A percentile compares a stretch with the other conserved stretches of the same genome.
phyloP scores from a whole-genome alignment of 2,888 invertebrate species.

The Acanthoscelides obtectus region DNA sequence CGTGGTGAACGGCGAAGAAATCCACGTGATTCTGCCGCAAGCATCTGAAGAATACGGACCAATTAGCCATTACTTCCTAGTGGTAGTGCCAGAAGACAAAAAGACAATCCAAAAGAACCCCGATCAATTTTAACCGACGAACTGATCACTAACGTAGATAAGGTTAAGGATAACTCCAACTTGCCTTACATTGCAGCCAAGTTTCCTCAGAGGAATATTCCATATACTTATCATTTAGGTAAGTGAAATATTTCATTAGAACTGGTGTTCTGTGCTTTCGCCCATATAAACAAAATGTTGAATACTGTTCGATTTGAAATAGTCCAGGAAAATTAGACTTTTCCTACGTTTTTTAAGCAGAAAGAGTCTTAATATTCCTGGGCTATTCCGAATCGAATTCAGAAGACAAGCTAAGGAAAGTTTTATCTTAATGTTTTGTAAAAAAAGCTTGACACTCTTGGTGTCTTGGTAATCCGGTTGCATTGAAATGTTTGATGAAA shows the following conservation, averaged over 20 bases:
- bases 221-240: constrained; percentile 79
- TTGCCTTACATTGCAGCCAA: constrained; percentile 92
- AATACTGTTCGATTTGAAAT: no score
- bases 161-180: constrained; percentile 67
- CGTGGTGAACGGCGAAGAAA: constrained; percentile 79
- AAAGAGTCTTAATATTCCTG: no score
- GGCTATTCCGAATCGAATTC: no score
- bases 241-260: neutral
- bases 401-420: no score
- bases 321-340: no score
- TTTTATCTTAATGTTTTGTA: no score
- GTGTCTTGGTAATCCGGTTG: no score
- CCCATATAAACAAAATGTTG: no score
- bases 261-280: no score
- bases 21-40: constrained; percentile 88
- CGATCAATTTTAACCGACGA: constrained; percentile 87
- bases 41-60: constrained; percentile 98
- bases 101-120: constrained; percentile 73
- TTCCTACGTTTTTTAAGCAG: no score
- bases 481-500: no score
- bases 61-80: constrained; percentile 93
- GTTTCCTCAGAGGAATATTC: constrained; percentile 85
- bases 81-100: constrained; percentile 91
- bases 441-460: no score
- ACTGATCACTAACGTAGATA: constrained; percentile 67